These are phyloP conservation scores for Bucorvus abyssinicus DNA, from an alignment of 2,797 vertebrate species.

Conservation along the genomic window DNA sequence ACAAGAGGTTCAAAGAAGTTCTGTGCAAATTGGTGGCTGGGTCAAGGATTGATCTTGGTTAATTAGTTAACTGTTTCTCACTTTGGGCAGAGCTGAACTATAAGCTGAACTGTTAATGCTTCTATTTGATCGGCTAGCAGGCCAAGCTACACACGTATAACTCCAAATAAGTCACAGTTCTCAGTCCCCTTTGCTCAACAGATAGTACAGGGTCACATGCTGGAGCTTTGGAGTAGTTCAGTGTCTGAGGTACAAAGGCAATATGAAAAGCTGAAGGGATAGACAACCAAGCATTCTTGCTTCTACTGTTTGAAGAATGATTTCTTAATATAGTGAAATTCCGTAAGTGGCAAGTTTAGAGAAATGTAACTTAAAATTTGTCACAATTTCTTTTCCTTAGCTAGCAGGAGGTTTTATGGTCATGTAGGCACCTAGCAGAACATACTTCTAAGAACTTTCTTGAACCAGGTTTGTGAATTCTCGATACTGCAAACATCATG, in stretches of 20 bases:
- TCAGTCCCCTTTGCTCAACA: neutral
- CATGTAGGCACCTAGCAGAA: neutral
- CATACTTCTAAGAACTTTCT: neutral
- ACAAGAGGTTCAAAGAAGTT: neutral
- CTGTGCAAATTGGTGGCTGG: neutral
- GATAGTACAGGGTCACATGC: neutral
- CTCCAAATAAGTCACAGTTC: neutral
- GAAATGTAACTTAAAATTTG: neutral
- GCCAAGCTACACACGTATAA: neutral
- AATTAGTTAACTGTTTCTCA: neutral
- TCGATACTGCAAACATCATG: neutral
- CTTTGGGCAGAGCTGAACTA: neutral
- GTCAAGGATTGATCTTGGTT: neutral
- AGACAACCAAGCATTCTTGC: neutral
- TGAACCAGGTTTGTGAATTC: neutral
- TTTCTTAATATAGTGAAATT: neutral
- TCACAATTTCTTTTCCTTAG: neutral
- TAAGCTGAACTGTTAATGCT: neutral
- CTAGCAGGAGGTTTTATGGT: neutral
- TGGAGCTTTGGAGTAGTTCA: neutral
- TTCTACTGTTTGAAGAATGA: neutral
- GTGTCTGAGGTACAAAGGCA: neutral
- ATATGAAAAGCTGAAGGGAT: neutral
- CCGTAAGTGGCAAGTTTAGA: neutral
- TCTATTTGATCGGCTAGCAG: neutral